Conservation (phyloP, 37 sponge, comb jelly and placozoan species). For the Oopsacas minuta region DNA sequence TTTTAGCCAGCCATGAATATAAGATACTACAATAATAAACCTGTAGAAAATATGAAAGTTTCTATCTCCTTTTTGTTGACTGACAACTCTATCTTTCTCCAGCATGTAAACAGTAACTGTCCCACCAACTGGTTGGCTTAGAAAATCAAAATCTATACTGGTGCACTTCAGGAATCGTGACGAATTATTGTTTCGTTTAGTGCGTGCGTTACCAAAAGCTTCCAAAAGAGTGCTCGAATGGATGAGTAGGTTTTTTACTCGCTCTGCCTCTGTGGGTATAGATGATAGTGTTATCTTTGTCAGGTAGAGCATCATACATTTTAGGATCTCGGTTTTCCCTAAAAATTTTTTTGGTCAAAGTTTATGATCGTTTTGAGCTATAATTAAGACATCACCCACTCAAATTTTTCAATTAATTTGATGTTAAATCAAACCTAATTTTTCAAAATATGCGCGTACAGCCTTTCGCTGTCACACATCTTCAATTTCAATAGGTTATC, state of each 20-base stretch:
- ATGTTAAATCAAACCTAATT: too few species aligned
- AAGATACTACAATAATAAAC: not conserved
- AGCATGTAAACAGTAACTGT: not conserved
- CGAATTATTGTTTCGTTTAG: not conserved
- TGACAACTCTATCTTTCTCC: not conserved
- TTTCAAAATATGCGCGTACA: too few species aligned
- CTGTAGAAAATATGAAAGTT: not conserved
- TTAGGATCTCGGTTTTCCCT: not conserved
- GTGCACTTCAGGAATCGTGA: not conserved
- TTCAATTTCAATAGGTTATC: too few species aligned
- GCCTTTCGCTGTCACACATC: too few species aligned
- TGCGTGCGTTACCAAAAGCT: not conserved
- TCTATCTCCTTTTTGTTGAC: not conserved
- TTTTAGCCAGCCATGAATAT: too few species aligned
- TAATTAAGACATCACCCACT: too few species aligned
- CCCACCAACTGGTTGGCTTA: not conserved
- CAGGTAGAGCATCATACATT: not conserved
- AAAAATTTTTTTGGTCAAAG: too few species aligned
- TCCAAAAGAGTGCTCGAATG: not conserved
- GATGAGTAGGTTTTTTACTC: not conserved
- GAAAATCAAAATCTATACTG: not conserved
- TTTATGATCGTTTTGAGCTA: too few species aligned
- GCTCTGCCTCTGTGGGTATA: not conserved
- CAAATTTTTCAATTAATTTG: too few species aligned
- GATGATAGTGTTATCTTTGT: not conserved